Base-by-base conservation (phyloP, 2,888 invertebrate genomes). In the Hybos culiciformis region DNA sequence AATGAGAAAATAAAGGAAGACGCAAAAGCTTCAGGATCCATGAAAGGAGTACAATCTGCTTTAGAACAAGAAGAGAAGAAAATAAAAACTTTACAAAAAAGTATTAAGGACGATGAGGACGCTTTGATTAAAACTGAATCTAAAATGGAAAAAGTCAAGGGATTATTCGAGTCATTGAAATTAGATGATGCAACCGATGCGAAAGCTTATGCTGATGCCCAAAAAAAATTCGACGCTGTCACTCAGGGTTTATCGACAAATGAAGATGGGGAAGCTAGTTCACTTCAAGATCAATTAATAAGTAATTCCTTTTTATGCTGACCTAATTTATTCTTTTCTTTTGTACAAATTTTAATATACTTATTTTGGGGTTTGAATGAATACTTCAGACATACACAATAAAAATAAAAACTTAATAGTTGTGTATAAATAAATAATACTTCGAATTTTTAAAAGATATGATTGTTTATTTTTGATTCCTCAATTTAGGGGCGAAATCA, bases 271-370 rank as follows among this genome's bases (percentile, higher is more conserved):
- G 74, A 78, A 56, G 78, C 85, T 6, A 83, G 84, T 26, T 85
- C 93, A 1, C 70, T 96, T 42, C 86, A 88, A 59, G 87, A 91
- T 51, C 92, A 92, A 61, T 73, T 94, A 17, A 91, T 91, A 62
- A 76, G 83, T 83, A 57, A 56, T 62, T 54, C 38, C n/a, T 26
- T 19, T 24, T 19, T 19, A 8, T 14, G 12, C n/a, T 26, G 3
- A 5, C 26, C n/a, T n/a, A n/a, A n/a, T n/a, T n/a, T 26, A 26
- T 3, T 4, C 4, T 4, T 12, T 26, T 5, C 3, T 26, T 4
- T 6, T 12, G 12, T 26, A 12, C 26, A 5, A 5, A 3, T 26
- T 26, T 26, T 5, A 6, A 12, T 26, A 23, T 23, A 23, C 6
- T n/a, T n/a, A n/a, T n/a, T n/a, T n/a, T n/a, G n/a, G n/a, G n/a